Evolutionary conservation across 2,113 vertebrate genomes (phyloP).

Genomic region (Vidua macroura): DNA sequence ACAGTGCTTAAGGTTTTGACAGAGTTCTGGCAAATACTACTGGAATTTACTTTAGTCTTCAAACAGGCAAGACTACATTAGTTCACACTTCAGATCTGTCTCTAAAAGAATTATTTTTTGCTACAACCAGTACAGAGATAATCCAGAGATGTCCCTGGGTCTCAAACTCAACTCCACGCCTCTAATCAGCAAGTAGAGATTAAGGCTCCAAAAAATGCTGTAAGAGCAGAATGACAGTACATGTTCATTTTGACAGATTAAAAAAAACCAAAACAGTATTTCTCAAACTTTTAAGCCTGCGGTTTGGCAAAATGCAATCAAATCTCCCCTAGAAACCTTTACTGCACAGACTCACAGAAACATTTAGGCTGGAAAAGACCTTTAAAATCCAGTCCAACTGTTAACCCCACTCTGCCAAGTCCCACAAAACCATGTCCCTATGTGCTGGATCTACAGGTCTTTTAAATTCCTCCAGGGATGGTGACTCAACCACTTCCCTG

Average conservation of each 20-base stretch:
- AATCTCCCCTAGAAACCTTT: background rate
- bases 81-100: background rate
- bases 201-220: background rate
- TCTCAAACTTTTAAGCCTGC: background rate
- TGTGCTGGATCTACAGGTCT: background rate
- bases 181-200: background rate
- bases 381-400: background rate
- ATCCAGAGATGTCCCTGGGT: background rate
- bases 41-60: background rate
- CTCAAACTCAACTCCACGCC: background rate
- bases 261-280: background rate
- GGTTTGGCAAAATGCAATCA: background rate
- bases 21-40: background rate
- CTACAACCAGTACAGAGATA: background rate
- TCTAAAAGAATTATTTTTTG: background rate
- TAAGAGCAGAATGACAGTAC: background rate
- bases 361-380: background rate
- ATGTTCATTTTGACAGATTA: background rate
- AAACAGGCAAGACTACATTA: background rate
- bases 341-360: background rate
- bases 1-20: background rate
- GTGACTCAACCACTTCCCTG: background rate
- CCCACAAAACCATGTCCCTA: background rate
- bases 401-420: background rate
- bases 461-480: background rate